A percentile compares a stretch with the other conserved stretches of the same genome.
phyloP scores from a whole-genome alignment of 1,140 invertebrate genomes.

The Pomphorhynchus laevis region DNA sequence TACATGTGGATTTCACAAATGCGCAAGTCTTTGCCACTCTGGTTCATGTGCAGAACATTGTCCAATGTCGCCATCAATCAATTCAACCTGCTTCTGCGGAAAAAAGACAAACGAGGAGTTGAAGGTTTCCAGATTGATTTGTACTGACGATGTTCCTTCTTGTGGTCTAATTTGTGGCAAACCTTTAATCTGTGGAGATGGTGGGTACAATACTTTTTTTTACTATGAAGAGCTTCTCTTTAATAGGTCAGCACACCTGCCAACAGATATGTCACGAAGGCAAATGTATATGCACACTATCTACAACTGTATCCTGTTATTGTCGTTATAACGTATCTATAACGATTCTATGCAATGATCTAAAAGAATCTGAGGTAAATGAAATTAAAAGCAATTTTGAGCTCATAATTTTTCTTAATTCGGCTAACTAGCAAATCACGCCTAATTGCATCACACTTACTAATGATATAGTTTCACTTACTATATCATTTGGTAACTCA shows the following conservation, averaged over 20 bases:
- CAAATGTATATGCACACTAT: no score
- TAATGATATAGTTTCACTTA: no score
- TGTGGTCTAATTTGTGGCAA: constrained; percentile 44
- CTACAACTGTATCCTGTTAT: no score
- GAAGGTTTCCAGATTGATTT: constrained; percentile 23
- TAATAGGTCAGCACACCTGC: constrained; percentile 34
- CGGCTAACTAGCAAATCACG: no score
- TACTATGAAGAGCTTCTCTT: constrained; percentile 11
- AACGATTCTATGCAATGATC: no score
- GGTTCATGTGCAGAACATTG: constrained; percentile 15
- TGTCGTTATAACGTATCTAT: no score
- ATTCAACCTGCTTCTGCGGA: constrained; percentile 47
- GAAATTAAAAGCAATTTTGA: no score
- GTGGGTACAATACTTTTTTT: constrained; percentile 8
- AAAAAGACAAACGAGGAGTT: constrained; percentile 25
- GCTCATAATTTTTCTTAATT: no score
- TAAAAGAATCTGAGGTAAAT: no score
- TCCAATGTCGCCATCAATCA: constrained; percentile 15
- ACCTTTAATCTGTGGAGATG: constrained; percentile 33
- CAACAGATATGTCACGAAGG: constrained; percentile 35
- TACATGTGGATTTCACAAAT: constrained; percentile 18
- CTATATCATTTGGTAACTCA: no score
- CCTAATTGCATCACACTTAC: no score
- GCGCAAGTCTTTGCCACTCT: constrained; percentile 16
- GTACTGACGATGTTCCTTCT: constrained; percentile 44